Conservation (phyloP, 2,113 vertebrate species). For the Corydoras sp. region DNA sequence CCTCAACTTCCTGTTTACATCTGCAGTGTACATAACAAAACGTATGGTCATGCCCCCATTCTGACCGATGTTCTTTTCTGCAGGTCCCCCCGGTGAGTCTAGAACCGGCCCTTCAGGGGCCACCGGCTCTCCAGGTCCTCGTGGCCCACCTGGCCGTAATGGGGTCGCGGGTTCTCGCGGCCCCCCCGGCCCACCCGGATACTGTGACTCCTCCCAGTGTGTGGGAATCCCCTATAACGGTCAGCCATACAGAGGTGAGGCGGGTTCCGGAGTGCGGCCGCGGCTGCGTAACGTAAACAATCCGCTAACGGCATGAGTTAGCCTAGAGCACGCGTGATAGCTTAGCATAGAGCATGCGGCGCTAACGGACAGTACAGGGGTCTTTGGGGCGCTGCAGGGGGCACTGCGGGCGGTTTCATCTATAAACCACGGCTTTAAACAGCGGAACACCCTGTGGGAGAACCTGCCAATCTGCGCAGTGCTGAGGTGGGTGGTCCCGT, state of each 20-base stretch:
- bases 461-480: too few species aligned
- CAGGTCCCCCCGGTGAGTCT: conserved; percentile 87
- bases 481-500: too few species aligned
- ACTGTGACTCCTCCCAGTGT: conserved; percentile 95
- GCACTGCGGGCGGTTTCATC: too few species aligned
- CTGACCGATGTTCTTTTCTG: background rate
- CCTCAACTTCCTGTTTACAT: too few species aligned
- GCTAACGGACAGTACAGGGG: background rate
- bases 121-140: conserved; percentile 77
- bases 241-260: conserved; percentile 91
- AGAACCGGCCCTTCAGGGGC: conserved; percentile 82
- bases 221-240: conserved; percentile 95
- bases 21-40: too few species aligned
- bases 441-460: too few species aligned
- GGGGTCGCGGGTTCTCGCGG: conserved; percentile 83
- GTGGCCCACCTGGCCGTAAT: conserved; percentile 84
- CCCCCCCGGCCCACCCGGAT: conserved; percentile 84
- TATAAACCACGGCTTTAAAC: too few species aligned
- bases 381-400: too few species aligned
- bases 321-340: conserved; percentile 17
- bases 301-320: conserved; percentile 12
- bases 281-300: conserved; percentile 32
- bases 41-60: background rate
- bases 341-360: conserved; percentile 6
- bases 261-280: background rate